Base-by-base conservation (phyloP, 2,888 invertebrate genomes). In the Malthinus flaveolus region DNA sequence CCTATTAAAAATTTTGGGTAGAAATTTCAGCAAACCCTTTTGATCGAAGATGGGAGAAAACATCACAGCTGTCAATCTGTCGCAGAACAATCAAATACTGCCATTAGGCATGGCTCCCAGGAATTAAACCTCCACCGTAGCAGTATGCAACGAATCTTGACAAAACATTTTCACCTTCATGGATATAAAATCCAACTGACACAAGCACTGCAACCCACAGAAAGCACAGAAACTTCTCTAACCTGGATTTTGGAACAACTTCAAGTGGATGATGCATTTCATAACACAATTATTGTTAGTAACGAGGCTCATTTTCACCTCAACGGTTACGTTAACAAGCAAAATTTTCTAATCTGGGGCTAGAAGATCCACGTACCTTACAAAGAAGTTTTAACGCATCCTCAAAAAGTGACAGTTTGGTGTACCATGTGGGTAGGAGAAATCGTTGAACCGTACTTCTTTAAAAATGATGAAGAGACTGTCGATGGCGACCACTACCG, bases 351-450 rank as follows among this genome's bases (percentile, higher is more conserved):
- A n/a, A 68, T 69, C 64, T 69, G 65, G 71, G 63, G 63, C 46
- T 32, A 42, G 65, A 71, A 47, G 69, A 72, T 56, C 70, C 70
- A 50, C 66, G 53, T 57, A 61, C 49, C 51, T 63, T 68, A 64
- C 45, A 62, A 32, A n/a, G 68, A 74, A 52, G 65, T 61, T 60
- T 66, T 62, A 55, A 63, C 75, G 65, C 68, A 72, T 69, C 69
- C 72, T 56, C 58, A 69, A 68, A 68, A 64, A 67, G 61, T 69
- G 33, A 75, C 73, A 63, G 73, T 72, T 70, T 76, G 75, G 70
- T 75, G 73, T 53, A 71, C 68, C 56, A 73, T 77, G 61, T 74
- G 69, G 69, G 63, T 66, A 66, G 71, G 68, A 54, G 73, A 72
- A 61, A 66, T 75, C 52, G 74, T 76, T 61, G 73, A 71, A 35